Evolutionary conservation across 2,797 vertebrate species (phyloP).

Genomic region (Anolis apletophallus): DNA sequence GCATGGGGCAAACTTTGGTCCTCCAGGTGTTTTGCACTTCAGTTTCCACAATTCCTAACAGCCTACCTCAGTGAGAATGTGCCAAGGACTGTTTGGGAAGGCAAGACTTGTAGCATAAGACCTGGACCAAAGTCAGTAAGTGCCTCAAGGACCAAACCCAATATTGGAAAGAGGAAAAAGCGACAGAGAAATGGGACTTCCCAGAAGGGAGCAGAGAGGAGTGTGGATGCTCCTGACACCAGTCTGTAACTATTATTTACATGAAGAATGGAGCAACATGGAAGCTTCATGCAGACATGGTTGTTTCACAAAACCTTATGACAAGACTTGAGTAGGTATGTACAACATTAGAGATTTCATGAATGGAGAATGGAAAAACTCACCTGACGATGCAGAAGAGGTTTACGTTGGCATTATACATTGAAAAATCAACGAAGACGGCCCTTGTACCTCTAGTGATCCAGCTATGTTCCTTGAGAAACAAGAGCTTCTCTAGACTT

Average conservation of each 20-base stretch:
- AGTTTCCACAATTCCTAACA: too few species aligned
- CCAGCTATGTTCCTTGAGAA: slow-evolving; percentile 73
- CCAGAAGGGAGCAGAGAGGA: not conserved
- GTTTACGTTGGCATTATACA: slow-evolving; percentile 77
- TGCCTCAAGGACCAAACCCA: not conserved
- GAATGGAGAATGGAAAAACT: slow-evolving; percentile 41
- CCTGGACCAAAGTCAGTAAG: not conserved
- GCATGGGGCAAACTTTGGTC: too few species aligned
- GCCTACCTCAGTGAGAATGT: not conserved
- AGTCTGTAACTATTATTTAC: not conserved
- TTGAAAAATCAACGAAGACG: slow-evolving; percentile 78
- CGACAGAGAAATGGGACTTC: not conserved
- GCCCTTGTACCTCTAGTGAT: slow-evolving; percentile 72
- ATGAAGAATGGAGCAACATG: not conserved
- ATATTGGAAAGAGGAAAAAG: not conserved
- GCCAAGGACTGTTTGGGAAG: not conserved
- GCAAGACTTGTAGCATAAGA: not conserved
- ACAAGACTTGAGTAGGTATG: not conserved
- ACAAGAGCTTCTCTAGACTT: slow-evolving; percentile 53
- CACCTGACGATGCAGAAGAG: slow-evolving; percentile 77
- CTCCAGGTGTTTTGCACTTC: too few species aligned
- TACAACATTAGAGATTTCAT: slow-evolving; percentile 17
- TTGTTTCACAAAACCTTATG: not conserved
- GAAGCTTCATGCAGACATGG: not conserved
- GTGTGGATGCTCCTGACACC: too few species aligned